phyloP scores from a whole-genome alignment of 2,797 vertebrate species.

The Acanthiza pusilla region DNA sequence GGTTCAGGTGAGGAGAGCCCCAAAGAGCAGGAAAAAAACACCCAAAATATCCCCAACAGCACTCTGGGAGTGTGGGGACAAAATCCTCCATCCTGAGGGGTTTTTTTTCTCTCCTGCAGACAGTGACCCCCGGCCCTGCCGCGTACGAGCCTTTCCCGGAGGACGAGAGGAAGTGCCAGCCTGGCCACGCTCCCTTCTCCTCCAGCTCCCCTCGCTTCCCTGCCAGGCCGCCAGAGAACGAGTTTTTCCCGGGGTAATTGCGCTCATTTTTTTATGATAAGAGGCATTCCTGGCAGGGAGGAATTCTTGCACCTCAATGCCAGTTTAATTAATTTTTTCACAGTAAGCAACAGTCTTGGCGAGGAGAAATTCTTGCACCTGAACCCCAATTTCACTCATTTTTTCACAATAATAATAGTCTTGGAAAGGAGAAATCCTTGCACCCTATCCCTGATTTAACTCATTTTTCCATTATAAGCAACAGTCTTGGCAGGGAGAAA shows the following conservation, averaged over 20 bases:
- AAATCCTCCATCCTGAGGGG: neutral
- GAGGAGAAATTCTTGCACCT: neutral
- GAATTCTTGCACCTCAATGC: neutral
- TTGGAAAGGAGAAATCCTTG: neutral
- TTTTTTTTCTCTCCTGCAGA: constrained; percentile 24
- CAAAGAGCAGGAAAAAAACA: neutral
- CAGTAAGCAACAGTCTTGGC: neutral
- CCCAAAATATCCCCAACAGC: neutral
- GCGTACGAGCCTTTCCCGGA: constrained; percentile 70
- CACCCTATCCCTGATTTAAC: too few relatives aligned
- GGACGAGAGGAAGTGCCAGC: constrained; percentile 22
- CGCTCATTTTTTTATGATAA: neutral
- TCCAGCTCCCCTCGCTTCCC: constrained; percentile 65
- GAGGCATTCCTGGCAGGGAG: neutral
- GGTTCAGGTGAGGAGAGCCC: neutral
- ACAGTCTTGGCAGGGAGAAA: too few relatives aligned
- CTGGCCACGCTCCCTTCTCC: constrained; percentile 73
- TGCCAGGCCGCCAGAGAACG: neutral
- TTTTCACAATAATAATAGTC: neutral
- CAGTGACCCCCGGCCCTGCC: constrained; percentile 68
- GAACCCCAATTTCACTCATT: too few relatives aligned
- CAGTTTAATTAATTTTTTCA: neutral
- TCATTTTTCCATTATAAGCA: too few relatives aligned
- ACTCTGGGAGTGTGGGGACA: neutral
- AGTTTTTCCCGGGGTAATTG: constrained; percentile 72